Conservation (phyloP, 2,888 invertebrate genomes). For the Euplexia lucipara region DNA sequence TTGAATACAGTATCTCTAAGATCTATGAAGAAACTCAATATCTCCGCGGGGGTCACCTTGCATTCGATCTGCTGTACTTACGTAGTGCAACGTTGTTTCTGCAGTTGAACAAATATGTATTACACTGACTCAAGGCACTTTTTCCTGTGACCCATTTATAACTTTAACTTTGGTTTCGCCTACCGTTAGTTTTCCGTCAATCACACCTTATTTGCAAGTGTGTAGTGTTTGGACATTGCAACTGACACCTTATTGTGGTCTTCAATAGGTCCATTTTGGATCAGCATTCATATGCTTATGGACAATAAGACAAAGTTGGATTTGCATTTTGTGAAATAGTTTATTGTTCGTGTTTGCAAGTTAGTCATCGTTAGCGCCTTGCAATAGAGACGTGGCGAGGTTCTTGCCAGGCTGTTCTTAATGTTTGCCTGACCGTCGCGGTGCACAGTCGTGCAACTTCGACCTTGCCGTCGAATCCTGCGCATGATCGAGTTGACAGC, state of each 20-base stretch:
- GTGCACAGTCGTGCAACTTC: conserved; percentile 78
- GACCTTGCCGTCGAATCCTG: conserved; percentile 86
- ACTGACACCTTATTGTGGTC: conserved; percentile 70
- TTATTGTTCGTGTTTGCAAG: conserved; percentile 58
- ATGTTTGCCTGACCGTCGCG: conserved; percentile 65
- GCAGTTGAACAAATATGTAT: conserved; percentile 62
- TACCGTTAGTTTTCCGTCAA: conserved; percentile 81
- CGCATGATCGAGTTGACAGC: conserved; percentile 82
- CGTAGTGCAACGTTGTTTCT: conserved; percentile 62
- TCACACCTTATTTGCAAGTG: conserved; percentile 76
- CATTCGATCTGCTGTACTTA: conserved; percentile 75
- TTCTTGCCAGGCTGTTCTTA: conserved; percentile 59
- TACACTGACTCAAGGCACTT: conserved; percentile 65
- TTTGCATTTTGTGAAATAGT: conserved; percentile 67
- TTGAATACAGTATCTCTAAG: conserved; percentile 64
- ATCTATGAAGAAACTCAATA: conserved; percentile 76
- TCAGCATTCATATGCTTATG: conserved; percentile 41
- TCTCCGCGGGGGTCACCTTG: conserved; percentile 80
- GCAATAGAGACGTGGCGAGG: conserved; percentile 70
- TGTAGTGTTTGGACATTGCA: conserved; percentile 64
- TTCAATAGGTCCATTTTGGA: conserved; percentile 67
- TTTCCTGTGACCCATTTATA: conserved; percentile 75
- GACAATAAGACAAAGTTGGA: conserved; percentile 63
- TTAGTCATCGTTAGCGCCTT: conserved; percentile 69
- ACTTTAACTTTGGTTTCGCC: conserved; percentile 67